Evolutionary conservation across 2,113 vertebrate species (phyloP).

Genomic region (Heliornis fulica): DNA sequence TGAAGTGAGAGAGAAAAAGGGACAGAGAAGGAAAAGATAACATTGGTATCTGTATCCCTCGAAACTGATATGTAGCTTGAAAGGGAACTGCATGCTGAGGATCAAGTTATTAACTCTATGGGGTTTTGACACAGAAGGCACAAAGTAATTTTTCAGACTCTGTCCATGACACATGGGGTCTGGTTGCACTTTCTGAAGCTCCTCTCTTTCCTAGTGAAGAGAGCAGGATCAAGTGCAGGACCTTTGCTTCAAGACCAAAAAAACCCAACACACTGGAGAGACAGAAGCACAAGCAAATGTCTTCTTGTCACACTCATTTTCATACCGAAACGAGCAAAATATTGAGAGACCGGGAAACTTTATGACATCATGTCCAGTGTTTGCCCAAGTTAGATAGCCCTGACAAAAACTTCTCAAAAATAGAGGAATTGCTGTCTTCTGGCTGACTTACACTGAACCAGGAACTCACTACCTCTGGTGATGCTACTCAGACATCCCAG

Average conservation of each 20-base stretch:
- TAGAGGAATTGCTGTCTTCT: not conserved
- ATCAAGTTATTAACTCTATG: not conserved
- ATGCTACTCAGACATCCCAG: not conserved
- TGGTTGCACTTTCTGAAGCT: not conserved
- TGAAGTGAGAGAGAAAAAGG: not conserved
- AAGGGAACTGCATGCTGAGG: not conserved
- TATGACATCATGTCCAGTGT: not conserved
- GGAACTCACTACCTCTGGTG: not conserved
- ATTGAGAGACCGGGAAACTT: not conserved
- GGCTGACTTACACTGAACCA: not conserved
- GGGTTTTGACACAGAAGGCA: not conserved
- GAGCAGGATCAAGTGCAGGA: not conserved
- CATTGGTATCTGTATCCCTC: not conserved
- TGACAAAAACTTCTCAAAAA: not conserved
- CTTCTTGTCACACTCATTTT: not conserved
- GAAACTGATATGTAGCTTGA: accelerated
- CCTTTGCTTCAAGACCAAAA: not conserved
- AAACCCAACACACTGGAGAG: not conserved
- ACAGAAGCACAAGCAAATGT: not conserved
- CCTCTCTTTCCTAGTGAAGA: not conserved
- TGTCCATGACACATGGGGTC: not conserved
- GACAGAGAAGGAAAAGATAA: not conserved
- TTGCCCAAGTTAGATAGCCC: not conserved
- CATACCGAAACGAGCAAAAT: not conserved
- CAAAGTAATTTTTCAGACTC: not conserved